phyloP scores from a whole-genome alignment of 2,113 vertebrate genomes.

The Abramis brama region DNA sequence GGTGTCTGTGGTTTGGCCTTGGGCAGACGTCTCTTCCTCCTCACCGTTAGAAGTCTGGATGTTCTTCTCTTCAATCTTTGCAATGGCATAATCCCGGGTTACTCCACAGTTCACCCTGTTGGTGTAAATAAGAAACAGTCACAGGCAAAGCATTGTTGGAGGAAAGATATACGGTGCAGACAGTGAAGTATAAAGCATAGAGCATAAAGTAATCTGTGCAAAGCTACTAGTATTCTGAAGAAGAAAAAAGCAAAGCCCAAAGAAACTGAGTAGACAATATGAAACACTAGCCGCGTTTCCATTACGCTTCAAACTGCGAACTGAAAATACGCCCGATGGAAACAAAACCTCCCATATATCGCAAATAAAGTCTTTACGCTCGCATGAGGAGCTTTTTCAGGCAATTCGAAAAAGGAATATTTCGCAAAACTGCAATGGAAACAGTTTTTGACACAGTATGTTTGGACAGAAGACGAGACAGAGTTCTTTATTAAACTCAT shows the following conservation, averaged over 20 bases:
- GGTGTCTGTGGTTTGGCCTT: constrained; percentile 20
- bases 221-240: background rate
- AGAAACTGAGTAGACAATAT: background rate
- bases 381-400: too few species aligned
- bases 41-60: background rate
- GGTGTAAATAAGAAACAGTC: background rate
- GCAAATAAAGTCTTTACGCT: too few species aligned
- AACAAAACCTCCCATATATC: too few species aligned
- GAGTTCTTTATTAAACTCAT: too few species aligned
- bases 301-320: too few species aligned
- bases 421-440: too few species aligned
- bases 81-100: background rate
- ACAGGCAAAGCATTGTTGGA: background rate
- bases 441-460: too few species aligned
- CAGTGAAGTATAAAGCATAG: background rate
- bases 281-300: too few species aligned
- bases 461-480: background rate
- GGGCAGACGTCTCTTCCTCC: constrained; percentile 44
- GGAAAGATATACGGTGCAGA: background rate
- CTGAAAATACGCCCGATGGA: too few species aligned
- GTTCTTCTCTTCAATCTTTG: background rate
- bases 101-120: constrained; percentile 68
- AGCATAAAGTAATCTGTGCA: background rate
- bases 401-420: too few species aligned
- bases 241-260: background rate